Percentiles rank a stretch among this genome's conserved stretches.
Evolutionary conservation across 1,140 invertebrate genomes (phyloP).

Genomic region (Mercenaria mercenaria): DNA sequence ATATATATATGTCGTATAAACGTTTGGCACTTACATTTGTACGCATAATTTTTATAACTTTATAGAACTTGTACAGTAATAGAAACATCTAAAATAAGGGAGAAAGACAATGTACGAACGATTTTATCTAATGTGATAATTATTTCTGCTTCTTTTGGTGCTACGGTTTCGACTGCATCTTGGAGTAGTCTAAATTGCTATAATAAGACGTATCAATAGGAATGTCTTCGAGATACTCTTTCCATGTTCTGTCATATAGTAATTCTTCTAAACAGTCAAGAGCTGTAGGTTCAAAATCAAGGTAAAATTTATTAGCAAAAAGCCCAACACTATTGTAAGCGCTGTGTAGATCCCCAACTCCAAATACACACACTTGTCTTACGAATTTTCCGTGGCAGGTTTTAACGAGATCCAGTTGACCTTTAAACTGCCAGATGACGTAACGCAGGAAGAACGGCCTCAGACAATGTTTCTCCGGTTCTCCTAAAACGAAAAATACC

Average conservation of each 20-base stretch:
- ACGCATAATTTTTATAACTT: no score
- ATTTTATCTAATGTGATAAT: no score
- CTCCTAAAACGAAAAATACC: no score
- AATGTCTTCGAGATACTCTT: slow-evolving; percentile 48
- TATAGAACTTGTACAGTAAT: no score
- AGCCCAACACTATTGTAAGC: slow-evolving; percentile 67
- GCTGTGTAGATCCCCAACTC: no score
- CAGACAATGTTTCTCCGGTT: no score
- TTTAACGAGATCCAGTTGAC: slow-evolving; percentile 2
- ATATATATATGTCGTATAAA: no score
- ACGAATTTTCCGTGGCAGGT: slow-evolving; percentile 70
- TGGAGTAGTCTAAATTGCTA: slow-evolving; percentile 64
- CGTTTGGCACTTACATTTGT: no score
- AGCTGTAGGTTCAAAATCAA: slow-evolving; percentile 68
- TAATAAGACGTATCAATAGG: slow-evolving; percentile 66
- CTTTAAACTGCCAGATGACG: slow-evolving; percentile 67
- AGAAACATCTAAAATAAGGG: no score
- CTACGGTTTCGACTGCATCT: slow-evolving; percentile 42
- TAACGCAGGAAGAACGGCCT: no score
- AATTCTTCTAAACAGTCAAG: slow-evolving; percentile 78
- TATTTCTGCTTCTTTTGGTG: no score
- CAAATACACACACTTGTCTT: slow-evolving; percentile 71
- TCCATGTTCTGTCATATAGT: slow-evolving; percentile 64
- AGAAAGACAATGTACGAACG: no score
- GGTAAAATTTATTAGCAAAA: slow-evolving; percentile 80